Conservation (phyloP, 1,140 invertebrate genomes). For the Lepidurus packardi region DNA sequence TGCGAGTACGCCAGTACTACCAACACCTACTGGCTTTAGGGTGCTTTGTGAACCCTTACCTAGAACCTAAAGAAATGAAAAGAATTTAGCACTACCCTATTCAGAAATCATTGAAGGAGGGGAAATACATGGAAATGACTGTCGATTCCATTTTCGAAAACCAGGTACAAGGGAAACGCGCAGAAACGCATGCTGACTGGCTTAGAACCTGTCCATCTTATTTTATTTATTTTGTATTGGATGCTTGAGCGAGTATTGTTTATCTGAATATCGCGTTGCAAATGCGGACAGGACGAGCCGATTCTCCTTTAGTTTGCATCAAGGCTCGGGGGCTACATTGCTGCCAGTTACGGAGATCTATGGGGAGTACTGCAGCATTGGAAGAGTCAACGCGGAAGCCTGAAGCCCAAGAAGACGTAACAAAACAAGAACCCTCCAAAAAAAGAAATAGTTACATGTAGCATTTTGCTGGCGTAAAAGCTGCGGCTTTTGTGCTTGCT, state of each 20-base stretch:
- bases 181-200: too few species aligned
- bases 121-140: too few species aligned
- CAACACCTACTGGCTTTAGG: too few species aligned
- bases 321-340: conserved; percentile 7
- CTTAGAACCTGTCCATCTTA: too few species aligned
- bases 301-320: not conserved
- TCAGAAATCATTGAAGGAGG: too few species aligned
- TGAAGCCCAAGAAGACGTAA: not conserved
- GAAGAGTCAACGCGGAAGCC: not conserved
- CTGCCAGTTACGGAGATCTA: not conserved
- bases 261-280: not conserved
- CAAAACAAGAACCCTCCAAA: not conserved
- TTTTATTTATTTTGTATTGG: too few species aligned
- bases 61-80: too few species aligned
- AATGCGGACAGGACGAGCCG: not conserved
- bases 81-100: too few species aligned
- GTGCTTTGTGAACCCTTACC: too few species aligned
- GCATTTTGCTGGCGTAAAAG: conserved; percentile 14
- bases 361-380: not conserved
- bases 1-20: not conserved
- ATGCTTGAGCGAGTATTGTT: too few species aligned
- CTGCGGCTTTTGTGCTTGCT: conserved; percentile 4
- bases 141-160: too few species aligned
- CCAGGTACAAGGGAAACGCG: too few species aligned
- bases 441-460: not conserved